These are phyloP conservation scores for Asarcornis scutulata DNA, from an alignment of 2,113 vertebrate genomes.

Conservation along the genomic window DNA sequence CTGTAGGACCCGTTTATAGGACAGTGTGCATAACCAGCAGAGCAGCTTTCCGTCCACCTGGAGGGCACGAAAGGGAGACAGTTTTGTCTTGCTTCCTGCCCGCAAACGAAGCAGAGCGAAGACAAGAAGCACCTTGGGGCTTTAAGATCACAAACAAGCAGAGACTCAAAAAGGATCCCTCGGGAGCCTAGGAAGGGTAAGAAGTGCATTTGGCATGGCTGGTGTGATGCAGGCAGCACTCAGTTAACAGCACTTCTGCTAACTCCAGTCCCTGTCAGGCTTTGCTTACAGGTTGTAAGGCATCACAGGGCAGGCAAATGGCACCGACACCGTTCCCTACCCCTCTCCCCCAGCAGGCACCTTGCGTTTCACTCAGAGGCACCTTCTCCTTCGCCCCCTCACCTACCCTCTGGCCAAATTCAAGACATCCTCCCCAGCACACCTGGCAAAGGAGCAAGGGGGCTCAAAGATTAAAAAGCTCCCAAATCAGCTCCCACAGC, in stretches of 20 bases:
- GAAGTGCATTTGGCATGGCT: not conserved
- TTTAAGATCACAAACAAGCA: not conserved
- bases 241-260: not conserved
- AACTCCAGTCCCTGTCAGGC: not conserved
- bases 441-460: not conserved
- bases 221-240: not conserved
- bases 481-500: not conserved
- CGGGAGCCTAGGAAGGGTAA: not conserved
- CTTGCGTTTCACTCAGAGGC: not conserved
- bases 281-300: not conserved
- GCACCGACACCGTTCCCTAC: not conserved
- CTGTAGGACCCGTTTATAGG: constrained; percentile 82
- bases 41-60: constrained; percentile 84
- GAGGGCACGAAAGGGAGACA: not conserved
- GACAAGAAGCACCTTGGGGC: not conserved
- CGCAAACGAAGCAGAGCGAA: not conserved
- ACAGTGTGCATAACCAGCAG: constrained; percentile 81
- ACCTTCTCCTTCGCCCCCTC: not conserved
- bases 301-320: not conserved
- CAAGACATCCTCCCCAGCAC: not conserved
- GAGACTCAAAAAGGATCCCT: not conserved
- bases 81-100: not conserved
- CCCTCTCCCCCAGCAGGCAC: not conserved
- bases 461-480: not conserved
- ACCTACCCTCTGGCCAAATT: not conserved